Evolutionary conservation across 2,888 invertebrate species (phyloP).

Genomic region (Andrena hattorfiana): DNA sequence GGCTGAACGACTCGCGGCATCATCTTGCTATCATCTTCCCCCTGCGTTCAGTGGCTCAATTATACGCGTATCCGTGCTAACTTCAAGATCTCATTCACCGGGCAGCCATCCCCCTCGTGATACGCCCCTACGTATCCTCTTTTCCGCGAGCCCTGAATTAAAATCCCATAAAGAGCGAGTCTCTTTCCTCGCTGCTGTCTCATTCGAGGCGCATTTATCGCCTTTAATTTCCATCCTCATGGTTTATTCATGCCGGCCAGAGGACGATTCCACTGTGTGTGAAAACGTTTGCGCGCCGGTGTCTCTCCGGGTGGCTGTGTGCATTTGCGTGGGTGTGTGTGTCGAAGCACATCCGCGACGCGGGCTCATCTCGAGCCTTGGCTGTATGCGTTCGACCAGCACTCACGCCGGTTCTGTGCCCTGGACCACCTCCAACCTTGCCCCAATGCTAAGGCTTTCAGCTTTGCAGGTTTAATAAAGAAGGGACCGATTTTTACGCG

Average conservation of each 20-base stretch:
- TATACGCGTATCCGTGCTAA: conserved; percentile 42
- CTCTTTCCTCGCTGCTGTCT: conserved; percentile 76
- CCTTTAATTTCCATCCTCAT: conserved; percentile 84
- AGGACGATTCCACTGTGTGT: conserved; percentile 64
- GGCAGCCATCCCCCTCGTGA: conserved; percentile 22
- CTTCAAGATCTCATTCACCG: conserved; percentile 27
- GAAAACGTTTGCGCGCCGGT: conserved; percentile 44
- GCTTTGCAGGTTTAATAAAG: conserved; percentile 1
- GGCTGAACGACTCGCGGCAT: conserved; percentile 26
- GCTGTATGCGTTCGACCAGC: conserved; percentile 40
- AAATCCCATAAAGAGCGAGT: conserved; percentile 80
- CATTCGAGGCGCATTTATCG: conserved; percentile 82
- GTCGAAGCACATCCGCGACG: conserved; percentile 38
- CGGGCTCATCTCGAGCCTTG: conserved; percentile 51
- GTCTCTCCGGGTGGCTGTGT: background rate
- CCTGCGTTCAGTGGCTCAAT: conserved; percentile 25
- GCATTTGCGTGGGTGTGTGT: background rate
- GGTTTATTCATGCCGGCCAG: conserved; percentile 80
- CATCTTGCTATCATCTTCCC: background rate
- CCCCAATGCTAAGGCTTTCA: conserved; percentile 1
- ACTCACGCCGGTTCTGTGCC: conserved; percentile 22
- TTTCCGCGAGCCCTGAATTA: conserved; percentile 77
- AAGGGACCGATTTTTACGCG: background rate
- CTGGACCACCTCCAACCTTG: conserved; percentile 34
- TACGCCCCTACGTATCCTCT: conserved; percentile 51